Evolutionary conservation across 2,113 vertebrate genomes (phyloP), one percentile per base, ranked within the genome.

Genomic region (Brachypteracias leptosomus): DNA sequence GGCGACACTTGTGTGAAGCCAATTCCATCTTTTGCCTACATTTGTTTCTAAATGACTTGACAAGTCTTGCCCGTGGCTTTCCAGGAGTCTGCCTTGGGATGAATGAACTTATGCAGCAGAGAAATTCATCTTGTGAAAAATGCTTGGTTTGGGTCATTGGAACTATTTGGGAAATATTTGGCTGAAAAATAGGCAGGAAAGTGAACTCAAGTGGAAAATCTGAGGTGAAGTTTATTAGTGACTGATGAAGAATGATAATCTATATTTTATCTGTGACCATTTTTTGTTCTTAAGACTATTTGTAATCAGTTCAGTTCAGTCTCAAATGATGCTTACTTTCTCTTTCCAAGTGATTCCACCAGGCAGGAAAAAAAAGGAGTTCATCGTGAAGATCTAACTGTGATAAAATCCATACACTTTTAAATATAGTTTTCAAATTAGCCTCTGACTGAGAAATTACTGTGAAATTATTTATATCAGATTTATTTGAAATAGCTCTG

Each of bases 151-250:
- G 89, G 89, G 93, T 96, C 95, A 85, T 46, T 96, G 93, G 78
- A 97, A 95, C 87, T 96, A 93, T 91, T 95, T 89, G 77, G 76
- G 89, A 96, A 96, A 91, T 95, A 95, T 91, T 78, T 79, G 70
- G 62, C 89, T 91, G 89, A 84, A 93, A 94, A 95, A 94, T 68
- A 79, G 76, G 84, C n/a, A 65, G 59, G 80, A 78, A 90, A 90
- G 14, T 81, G 63, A 90, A 89, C 79, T 92, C 61, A 95, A 93
- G 89, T 85, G 76, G 86, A 95, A 96, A 95, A 96, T 35, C 61
- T 61, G 67, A 88, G 85, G n/a, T 88, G 85, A 94, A 90, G 90
- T 90, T 90, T 89, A 85, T 93, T 95, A 93, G 73, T 87, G 65
- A 87, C 57, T 95, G 89, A 87, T 92, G 83, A 97, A 90, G 81